Evolutionary conservation across 2,888 invertebrate species (phyloP).

Genomic region (Drosophila falleni): DNA sequence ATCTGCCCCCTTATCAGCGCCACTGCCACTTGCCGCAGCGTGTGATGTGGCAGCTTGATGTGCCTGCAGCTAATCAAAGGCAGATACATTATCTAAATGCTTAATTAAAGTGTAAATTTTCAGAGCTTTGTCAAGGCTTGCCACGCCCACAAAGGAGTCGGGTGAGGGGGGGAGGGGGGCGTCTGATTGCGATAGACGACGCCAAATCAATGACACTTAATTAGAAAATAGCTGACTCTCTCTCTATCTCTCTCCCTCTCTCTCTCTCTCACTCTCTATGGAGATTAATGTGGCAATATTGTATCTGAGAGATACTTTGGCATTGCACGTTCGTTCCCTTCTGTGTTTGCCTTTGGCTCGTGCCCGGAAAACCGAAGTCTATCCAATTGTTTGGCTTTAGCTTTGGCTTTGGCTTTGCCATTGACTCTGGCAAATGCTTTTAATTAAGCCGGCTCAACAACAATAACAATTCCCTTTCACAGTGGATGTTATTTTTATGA

Average conservation of each 20-base stretch:
- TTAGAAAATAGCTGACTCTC: slow-evolving; percentile 66
- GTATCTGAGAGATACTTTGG: slow-evolving; percentile 70
- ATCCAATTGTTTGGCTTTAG: slow-evolving; percentile 63
- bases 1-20: slow-evolving; percentile 7
- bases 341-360: slow-evolving; percentile 53
- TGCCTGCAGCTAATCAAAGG: slow-evolving; percentile 69
- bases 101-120: slow-evolving; percentile 79
- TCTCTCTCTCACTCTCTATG: background rate
- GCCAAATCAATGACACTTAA: slow-evolving; percentile 79
- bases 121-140: slow-evolving; percentile 35
- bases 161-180: background rate
- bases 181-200: slow-evolving; percentile 28
- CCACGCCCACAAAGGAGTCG: slow-evolving; percentile 39
- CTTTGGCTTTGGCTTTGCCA: slow-evolving; percentile 43
- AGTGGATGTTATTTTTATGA: slow-evolving; percentile 64
- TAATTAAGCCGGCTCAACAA: slow-evolving; percentile 63
- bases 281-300: slow-evolving; percentile 60
- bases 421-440: slow-evolving; percentile 56
- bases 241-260: slow-evolving; percentile 6
- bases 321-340: slow-evolving; percentile 38
- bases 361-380: slow-evolving; percentile 26
- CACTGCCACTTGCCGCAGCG: slow-evolving; percentile 6
- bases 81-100: slow-evolving; percentile 68
- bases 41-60: background rate
- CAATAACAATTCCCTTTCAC: slow-evolving; percentile 18